phyloP scores from a whole-genome alignment of 2,888 invertebrate genomes.

The Phyto melanocephala region DNA sequence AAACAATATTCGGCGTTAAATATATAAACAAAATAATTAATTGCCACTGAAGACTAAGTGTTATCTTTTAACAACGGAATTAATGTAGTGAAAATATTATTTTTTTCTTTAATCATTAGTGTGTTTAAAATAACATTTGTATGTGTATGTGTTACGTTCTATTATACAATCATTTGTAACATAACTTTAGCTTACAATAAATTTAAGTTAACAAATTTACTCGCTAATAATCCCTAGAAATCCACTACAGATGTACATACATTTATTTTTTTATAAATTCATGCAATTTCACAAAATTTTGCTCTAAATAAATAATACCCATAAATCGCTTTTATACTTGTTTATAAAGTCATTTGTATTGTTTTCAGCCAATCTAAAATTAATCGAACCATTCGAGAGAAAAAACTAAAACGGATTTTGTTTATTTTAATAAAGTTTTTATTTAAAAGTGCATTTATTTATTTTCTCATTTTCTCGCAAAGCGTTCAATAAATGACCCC shows the following conservation, averaged over 20 bases:
- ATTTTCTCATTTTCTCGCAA: background rate
- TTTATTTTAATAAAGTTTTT: slow-evolving; percentile 13
- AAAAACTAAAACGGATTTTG: background rate
- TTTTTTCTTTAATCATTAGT: no score
- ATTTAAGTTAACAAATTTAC: background rate
- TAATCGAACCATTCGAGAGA: slow-evolving; percentile 31
- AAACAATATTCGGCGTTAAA: no score
- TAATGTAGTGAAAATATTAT: no score
- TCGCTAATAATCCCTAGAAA: background rate
- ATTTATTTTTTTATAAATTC: slow-evolving; percentile 11
- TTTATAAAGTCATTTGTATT: slow-evolving; percentile 42
- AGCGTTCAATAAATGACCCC: slow-evolving; percentile 49
- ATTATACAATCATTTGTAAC: no score
- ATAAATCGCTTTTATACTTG: slow-evolving; percentile 42
- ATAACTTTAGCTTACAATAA: no score
- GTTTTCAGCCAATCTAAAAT: slow-evolving; percentile 46
- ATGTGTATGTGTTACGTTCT: no score
- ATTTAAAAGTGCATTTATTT: background rate
- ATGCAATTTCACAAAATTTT: slow-evolving; percentile 8
- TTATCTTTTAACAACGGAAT: no score
- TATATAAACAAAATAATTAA: no score
- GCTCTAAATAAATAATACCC: slow-evolving; percentile 35
- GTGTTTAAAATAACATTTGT: no score
- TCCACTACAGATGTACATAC: no score
- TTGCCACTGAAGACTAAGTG: no score